Evolutionary conservation across 2,888 invertebrate species (phyloP).

Genomic region (Tipula unca): DNA sequence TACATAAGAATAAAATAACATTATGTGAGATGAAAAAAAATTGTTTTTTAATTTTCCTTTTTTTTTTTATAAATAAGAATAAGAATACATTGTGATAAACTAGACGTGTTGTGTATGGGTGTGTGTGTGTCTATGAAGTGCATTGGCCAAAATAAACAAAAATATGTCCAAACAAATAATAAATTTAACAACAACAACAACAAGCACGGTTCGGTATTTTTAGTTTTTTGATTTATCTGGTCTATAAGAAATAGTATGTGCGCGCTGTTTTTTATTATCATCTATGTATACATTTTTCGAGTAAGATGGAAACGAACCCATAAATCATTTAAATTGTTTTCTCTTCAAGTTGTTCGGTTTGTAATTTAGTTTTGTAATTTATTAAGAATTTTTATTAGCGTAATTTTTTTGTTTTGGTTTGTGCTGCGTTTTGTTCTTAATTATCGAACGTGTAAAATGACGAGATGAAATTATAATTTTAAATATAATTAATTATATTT

Average conservation of each 20-base stretch:
- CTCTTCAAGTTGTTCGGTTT: background rate
- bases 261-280: background rate
- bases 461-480: background rate
- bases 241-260: background rate
- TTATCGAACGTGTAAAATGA: background rate
- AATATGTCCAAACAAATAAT: background rate
- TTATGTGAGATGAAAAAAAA: background rate
- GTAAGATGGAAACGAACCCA: background rate
- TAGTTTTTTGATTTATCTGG: background rate
- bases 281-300: background rate
- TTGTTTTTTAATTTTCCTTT: too few relatives aligned
- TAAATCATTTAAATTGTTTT: background rate
- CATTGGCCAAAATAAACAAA: conserved; percentile 8
- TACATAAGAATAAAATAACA: background rate
- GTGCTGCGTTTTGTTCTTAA: background rate
- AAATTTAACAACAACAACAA: background rate
- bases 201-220: background rate
- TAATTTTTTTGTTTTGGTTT: background rate
- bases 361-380: background rate
- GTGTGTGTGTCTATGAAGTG: background rate
- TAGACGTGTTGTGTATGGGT: background rate
- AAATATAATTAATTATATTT: background rate
- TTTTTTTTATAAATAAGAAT: too few relatives aligned
- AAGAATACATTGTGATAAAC: background rate
- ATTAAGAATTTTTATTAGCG: background rate